Base-by-base conservation (phyloP, 2,888 invertebrate genomes). In the Drosophila cognata region DNA sequence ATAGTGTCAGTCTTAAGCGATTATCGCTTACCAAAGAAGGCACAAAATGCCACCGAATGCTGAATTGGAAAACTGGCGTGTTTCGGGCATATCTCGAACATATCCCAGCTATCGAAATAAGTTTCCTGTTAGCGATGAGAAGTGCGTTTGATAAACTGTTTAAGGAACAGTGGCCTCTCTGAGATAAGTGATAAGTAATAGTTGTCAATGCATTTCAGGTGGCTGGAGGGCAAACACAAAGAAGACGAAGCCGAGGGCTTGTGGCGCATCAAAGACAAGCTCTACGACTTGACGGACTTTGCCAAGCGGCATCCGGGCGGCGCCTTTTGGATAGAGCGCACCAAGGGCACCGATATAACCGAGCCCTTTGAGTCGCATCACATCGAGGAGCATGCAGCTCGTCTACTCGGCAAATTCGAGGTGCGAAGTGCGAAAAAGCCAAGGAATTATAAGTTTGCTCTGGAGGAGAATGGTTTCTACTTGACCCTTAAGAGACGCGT, bases 241-340 rank as follows among this genome's bases (percentile, higher is more conserved):
- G 95, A 95, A 75, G 97, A 96, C 80, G 95, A 95, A 4, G 96
- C 96, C 0, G 96, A 96, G 89, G 95, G 95, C 11, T 92, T 96
- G 4, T 97, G 97, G 97, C 94, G 97, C 77, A 94, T 97, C 28
- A 94, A 95, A 81, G 94, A 97, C 92, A 94, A 94, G 51, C 93
- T 99, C 13, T 99, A 99, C 92, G 97, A 99, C 93, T 94, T 99
- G 43, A 95, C 95, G 0, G 94, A 94, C 35, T 99, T 98, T 92
- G 93, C 96, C 0, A 91, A 95, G 2, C 94, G 93, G 41, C 99
- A 99, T 94, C 99, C 98, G 2, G 98, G 98, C 51, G 97, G 98
- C 1, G 92, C 94, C 2, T 95, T 96, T 88, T 97, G 97, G 97
- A 91, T 97, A 33, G 93, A 94, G 62, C 90, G 95, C 21, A 95